Percentiles rank a stretch among this genome's conserved stretches.
Evolutionary conservation across 2,113 vertebrate genomes (phyloP).

Genomic region (Aepyceros melampus): DNA sequence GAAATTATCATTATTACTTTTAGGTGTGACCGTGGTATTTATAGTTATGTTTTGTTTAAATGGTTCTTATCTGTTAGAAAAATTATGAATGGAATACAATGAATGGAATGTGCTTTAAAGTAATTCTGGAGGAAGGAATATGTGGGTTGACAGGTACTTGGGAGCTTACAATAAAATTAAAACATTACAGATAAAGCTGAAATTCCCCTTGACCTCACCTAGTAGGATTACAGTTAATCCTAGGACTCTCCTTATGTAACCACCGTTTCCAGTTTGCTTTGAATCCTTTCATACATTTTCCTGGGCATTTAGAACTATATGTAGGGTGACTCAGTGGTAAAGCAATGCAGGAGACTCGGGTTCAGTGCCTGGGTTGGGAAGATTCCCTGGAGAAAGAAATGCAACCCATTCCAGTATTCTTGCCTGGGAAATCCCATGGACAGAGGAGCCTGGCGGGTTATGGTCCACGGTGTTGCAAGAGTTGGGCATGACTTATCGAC

Average conservation of each 20-base stretch:
- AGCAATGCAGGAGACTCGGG: not conserved
- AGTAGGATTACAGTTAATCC: not conserved
- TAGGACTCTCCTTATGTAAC: not conserved
- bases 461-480: not conserved
- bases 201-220: not conserved
- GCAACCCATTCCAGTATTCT: not conserved
- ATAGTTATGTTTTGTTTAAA: slow-evolving; percentile 10
- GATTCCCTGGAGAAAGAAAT: not conserved
- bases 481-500: not conserved
- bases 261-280: not conserved
- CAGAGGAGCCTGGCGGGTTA: not conserved
- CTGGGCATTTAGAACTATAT: not conserved
- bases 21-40: not conserved
- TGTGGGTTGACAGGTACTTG: not conserved
- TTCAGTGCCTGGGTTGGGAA: not conserved
- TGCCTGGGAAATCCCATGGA: not conserved
- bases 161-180: slow-evolving; percentile 39
- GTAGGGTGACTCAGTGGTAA: not conserved
- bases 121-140: slow-evolving; percentile 8
- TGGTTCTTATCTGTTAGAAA: slow-evolving; percentile 9
- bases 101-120: slow-evolving; percentile 38
- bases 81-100: slow-evolving; percentile 41
- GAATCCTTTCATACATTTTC: not conserved
- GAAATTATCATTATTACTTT: not conserved
- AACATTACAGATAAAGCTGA: not conserved